Evolutionary conservation across 2,113 vertebrate genomes (phyloP).

Genomic region (Cervus canadensis): DNA sequence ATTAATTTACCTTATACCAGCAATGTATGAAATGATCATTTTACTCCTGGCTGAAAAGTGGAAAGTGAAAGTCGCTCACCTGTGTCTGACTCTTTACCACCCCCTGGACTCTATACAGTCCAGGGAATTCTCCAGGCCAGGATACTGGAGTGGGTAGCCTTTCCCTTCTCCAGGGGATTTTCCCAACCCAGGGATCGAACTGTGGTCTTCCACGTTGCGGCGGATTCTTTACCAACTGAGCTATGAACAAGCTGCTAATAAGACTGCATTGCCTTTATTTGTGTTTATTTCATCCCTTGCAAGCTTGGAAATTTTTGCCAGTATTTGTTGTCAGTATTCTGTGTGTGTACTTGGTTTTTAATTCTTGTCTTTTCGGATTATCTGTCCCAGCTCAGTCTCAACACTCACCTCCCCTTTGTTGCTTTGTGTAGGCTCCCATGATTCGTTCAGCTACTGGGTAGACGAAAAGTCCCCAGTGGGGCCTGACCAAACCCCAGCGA

Average conservation of each 20-base stretch:
- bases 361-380: neutral
- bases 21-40: conserved; percentile 37
- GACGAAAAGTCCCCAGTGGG: conserved; percentile 91
- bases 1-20: conserved; percentile 44
- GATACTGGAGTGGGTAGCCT: neutral
- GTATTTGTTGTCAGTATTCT: neutral
- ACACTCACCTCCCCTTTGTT: neutral
- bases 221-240: neutral
- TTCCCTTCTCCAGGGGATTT: neutral
- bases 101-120: neutral
- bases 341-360: neutral
- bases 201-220: neutral
- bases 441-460: conserved; percentile 93
- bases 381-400: neutral
- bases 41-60: neutral
- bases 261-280: conserved; percentile 9
- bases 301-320: neutral
- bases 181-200: neutral
- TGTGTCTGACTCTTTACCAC: neutral
- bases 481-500: conserved; percentile 86
- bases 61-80: neutral
- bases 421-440: conserved; percentile 84
- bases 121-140: neutral
- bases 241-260: neutral
- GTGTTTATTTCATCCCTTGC: conserved; percentile 18